Evolutionary conservation across 2,797 vertebrate genomes (phyloP).

Genomic region (Amblyraja radiata): DNA sequence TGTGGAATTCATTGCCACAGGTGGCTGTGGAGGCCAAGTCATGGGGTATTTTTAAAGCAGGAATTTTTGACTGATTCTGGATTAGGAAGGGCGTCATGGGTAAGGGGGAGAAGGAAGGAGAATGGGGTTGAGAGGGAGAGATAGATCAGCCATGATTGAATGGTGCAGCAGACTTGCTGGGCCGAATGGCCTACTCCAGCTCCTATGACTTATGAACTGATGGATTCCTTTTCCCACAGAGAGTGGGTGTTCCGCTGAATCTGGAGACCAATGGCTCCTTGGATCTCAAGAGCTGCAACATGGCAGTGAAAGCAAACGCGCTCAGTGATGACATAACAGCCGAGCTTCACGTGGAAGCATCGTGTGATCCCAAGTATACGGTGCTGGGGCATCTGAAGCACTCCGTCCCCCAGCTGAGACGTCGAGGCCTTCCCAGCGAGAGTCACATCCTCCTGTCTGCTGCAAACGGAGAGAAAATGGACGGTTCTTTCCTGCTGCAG

Average conservation of each 20-base stretch:
- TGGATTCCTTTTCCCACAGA: slow-evolving; percentile 46
- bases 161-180: no score
- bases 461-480: slow-evolving; percentile 42
- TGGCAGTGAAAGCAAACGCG: slow-evolving; percentile 51
- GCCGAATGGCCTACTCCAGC: no score
- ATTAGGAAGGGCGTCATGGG: no score
- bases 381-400: slow-evolving; percentile 58
- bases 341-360: slow-evolving; percentile 52
- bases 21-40: no score
- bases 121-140: no score
- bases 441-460: slow-evolving; percentile 50
- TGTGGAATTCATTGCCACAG: no score
- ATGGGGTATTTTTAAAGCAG: no score
- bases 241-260: slow-evolving; percentile 50
- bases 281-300: slow-evolving; percentile 46
- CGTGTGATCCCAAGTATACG: slow-evolving; percentile 49
- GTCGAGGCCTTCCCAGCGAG: slow-evolving; percentile 54
- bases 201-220: no score
- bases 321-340: slow-evolving; percentile 52
- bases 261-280: slow-evolving; percentile 54
- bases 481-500: slow-evolving; percentile 54
- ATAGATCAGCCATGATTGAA: no score
- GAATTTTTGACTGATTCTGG: no score
- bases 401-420: slow-evolving; percentile 52
- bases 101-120: no score